phyloP scores from a whole-genome alignment of 2,888 invertebrate genomes.

The Cetonia aurata region DNA sequence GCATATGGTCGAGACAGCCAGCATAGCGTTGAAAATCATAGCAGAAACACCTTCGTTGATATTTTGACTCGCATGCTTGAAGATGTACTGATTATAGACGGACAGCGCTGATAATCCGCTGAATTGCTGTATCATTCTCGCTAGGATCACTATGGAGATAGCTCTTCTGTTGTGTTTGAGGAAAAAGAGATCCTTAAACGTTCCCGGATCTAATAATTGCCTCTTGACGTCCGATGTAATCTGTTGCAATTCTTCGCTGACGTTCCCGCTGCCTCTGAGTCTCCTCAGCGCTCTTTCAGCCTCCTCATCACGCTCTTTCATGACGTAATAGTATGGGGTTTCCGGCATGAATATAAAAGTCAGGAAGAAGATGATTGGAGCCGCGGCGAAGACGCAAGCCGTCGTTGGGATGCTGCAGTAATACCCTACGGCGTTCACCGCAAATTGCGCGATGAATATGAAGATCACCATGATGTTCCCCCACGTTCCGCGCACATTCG shows the following conservation, averaged over 20 bases:
- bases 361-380: conserved; percentile 53
- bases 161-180: conserved; percentile 58
- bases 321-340: conserved; percentile 59
- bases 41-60: conserved; percentile 57
- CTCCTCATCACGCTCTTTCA: conserved; percentile 53
- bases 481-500: conserved; percentile 58
- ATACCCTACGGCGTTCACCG: conserved; percentile 57
- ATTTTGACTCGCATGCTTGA: conserved; percentile 59
- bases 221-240: conserved; percentile 56
- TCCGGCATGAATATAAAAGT: conserved; percentile 58
- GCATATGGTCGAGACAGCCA: conserved; percentile 46
- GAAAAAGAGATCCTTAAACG: conserved; percentile 56
- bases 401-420: conserved; percentile 49
- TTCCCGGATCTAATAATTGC: conserved; percentile 58
- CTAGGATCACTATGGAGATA: conserved; percentile 52
- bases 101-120: conserved; percentile 57
- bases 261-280: conserved; percentile 55
- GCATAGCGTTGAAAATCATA: conserved; percentile 55
- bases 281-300: conserved; percentile 55
- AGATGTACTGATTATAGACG: conserved; percentile 59
- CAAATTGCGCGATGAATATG: conserved; percentile 55
- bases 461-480: conserved; percentile 55
- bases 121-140: conserved; percentile 58
- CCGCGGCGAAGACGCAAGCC: conserved; percentile 47
- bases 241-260: conserved; percentile 55